Base-by-base conservation (phyloP, 2,113 vertebrate species). In the Cygnus atratus region DNA sequence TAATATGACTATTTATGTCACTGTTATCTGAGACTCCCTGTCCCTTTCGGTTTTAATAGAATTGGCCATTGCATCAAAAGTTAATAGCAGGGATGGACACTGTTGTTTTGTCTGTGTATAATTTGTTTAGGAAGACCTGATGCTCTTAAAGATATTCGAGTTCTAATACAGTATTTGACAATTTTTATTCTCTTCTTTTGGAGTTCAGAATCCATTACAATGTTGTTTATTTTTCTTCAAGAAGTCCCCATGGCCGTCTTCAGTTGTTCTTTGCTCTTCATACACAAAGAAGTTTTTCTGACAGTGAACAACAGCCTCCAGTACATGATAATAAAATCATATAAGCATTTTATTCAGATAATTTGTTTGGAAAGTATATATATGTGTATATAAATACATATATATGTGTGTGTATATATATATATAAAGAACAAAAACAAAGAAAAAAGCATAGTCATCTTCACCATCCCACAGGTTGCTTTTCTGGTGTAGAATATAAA, bases 321-420 rank as follows among this genome's bases (percentile, higher is more conserved):
- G 46, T 88, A 33, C 46, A 66, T 59, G 52, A 72, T 87, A 90
- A 83, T 87, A 83, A 92, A 94, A 90, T 54, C 54, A 76, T 78
- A 61, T 21, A 87, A 73, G 52, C 54, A 79, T 43, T 83, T 96
- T 82, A 48, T 62, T 84, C 75, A 88, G 39, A 72, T 48, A 93
- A 72, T 87, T 43, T 65, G 21, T 87, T 92, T 91, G 22, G 21
- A 79, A 84, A 92, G 63, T 41, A 89, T 81, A 44, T 44, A 43
- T 43, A 39, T 8, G 37, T 37, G 37, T 37, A 37, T 41, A 41
- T 41, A 41, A 41, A 41, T 41, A 4, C 37, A 37, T 39, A 39
- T 39, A 4, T 39, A 4, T 39, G 15, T 44, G 6, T 48, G 5
- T 48, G 21, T 21, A 11, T 48, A 21, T 22, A 48, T 44, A 44